Conservation (phyloP, 2,888 invertebrate genomes). For the Aquatica leii region DNA sequence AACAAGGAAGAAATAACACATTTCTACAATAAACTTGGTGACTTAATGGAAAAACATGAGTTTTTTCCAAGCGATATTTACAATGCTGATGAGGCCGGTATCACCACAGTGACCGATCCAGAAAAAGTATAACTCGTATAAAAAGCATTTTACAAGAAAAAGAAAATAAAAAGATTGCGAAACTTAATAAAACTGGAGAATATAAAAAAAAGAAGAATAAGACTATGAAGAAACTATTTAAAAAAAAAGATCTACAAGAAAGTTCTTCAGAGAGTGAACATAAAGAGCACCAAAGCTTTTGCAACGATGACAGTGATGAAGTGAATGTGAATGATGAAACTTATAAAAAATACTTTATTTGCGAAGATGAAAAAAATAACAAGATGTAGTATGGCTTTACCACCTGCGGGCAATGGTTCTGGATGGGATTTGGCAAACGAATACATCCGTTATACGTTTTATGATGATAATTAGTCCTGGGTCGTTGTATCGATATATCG, state of each 20-base stretch:
- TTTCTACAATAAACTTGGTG: conserved; percentile 29
- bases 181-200: not conserved
- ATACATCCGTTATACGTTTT: conserved; percentile 26
- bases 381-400: conserved; percentile 18
- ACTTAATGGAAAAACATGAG: conserved; percentile 40
- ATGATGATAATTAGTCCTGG: no score
- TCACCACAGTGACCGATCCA: conserved; percentile 44
- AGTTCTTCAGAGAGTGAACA: not conserved
- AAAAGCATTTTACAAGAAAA: conserved; percentile 48
- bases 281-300: not conserved
- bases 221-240: not conserved
- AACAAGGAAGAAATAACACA: conserved; percentile 46
- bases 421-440: conserved; percentile 21
- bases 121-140: conserved; percentile 48
- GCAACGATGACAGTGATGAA: not conserved
- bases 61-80: conserved; percentile 46
- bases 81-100: conserved; percentile 45
- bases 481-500: no score
- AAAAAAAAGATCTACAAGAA: not conserved
- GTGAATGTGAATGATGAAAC: not conserved
- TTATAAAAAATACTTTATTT: conserved; percentile 5
- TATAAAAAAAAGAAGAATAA: not conserved
- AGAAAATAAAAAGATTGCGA: not conserved
- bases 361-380: conserved; percentile 26
- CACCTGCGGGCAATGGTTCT: conserved; percentile 19